Percentiles rank a stretch among this genome's conserved stretches.
These are phyloP conservation scores for Therioaphis trifolii DNA, from an alignment of 2,888 invertebrate species.

Conservation along the genomic window DNA sequence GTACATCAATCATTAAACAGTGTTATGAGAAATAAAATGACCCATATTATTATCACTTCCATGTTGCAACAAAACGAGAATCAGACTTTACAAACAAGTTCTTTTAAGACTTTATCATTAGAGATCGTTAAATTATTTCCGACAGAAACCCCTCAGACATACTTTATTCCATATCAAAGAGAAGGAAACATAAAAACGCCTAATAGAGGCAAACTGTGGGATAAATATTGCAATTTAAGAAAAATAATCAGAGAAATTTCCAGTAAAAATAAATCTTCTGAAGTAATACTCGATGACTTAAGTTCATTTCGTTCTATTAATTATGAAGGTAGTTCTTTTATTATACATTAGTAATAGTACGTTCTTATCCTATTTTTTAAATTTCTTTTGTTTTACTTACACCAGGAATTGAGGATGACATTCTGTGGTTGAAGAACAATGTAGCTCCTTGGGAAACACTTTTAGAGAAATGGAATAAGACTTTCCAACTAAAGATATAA, in stretches of 20 bases:
- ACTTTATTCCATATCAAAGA: constrained; percentile 11
- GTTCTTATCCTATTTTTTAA: too few relatives aligned
- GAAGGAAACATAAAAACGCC: too few relatives aligned
- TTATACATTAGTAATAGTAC: too few relatives aligned
- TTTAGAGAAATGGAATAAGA: constrained; percentile 16
- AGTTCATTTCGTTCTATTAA: too few relatives aligned
- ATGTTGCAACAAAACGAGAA: neutral
- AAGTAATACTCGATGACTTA: neutral
- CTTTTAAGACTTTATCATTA: neutral
- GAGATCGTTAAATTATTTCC: constrained; percentile 10
- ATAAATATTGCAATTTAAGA: too few relatives aligned
- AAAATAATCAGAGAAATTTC: constrained; percentile 1
- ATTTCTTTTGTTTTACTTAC: too few relatives aligned
- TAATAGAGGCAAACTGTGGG: neutral
- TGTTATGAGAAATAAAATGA: constrained; percentile 15
- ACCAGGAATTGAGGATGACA: too few relatives aligned
- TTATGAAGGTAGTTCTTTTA: too few relatives aligned
- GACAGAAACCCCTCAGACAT: too few relatives aligned
- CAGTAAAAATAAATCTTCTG: neutral
- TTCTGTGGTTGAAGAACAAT: too few relatives aligned
- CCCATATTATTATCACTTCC: constrained; percentile 2
- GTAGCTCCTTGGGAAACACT: constrained; percentile 16
- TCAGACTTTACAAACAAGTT: constrained; percentile 1
- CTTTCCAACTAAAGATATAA: too few relatives aligned
- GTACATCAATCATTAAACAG: too few relatives aligned